Conservation (phyloP, 1,140 invertebrate species). For the Babylonia areolata region DNA sequence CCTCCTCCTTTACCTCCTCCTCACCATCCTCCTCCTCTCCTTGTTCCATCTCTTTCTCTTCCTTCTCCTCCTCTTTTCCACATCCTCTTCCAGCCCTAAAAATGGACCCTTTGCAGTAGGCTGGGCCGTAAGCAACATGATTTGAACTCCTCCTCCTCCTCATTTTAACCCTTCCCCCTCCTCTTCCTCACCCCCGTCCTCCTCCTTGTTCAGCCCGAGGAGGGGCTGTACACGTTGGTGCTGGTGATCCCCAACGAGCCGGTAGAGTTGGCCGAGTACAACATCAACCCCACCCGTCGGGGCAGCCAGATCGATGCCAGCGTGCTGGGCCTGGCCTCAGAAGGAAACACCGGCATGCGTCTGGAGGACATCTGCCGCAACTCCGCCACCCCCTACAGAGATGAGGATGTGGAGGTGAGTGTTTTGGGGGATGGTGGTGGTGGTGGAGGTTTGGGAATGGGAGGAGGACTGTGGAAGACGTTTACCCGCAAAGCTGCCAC, state of each 20-base stretch:
- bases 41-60: too few species aligned
- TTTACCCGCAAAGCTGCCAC: too few species aligned
- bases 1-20: too few species aligned
- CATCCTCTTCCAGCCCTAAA: too few species aligned
- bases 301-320: neutral
- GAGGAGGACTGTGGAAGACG: neutral
- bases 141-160: too few species aligned
- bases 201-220: slow-evolving; percentile 50
- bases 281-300: neutral
- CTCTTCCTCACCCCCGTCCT: too few species aligned
- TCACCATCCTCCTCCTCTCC: too few species aligned
- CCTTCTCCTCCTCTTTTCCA: too few species aligned
- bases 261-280: neutral
- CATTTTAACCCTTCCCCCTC: too few species aligned
- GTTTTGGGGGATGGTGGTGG: neutral
- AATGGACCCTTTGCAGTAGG: too few species aligned
- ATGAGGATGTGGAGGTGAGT: neutral
- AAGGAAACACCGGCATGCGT: neutral
- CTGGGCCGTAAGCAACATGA: too few species aligned
- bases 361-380: neutral
- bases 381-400: neutral
- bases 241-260: slow-evolving; percentile 56
- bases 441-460: neutral
- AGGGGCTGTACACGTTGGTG: slow-evolving; percentile 52
- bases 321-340: neutral